Evolutionary conservation across 2,113 vertebrate genomes (phyloP).

Genomic region (Lamprotornis superbus): DNA sequence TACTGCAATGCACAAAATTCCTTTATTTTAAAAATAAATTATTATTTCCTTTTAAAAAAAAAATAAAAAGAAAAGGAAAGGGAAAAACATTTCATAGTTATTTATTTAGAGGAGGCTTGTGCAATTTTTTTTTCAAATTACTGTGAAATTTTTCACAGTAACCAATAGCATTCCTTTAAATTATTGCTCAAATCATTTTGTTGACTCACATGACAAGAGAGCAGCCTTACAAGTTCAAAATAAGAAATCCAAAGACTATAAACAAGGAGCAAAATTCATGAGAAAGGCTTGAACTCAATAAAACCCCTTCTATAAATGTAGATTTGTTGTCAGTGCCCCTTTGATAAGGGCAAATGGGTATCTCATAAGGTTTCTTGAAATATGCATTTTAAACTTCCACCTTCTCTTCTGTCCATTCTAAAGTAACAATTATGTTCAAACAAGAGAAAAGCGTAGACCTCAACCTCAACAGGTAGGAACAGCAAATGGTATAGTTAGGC

Average conservation of each 20-base stretch:
- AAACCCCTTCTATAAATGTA: background rate
- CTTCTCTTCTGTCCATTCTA: background rate
- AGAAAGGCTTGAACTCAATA: conserved; percentile 56
- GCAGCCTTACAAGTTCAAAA: conserved; percentile 15
- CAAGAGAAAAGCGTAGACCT: background rate
- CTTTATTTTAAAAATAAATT: background rate
- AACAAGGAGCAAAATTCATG: conserved; percentile 41
- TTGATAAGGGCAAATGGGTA: background rate
- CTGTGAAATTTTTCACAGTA: background rate
- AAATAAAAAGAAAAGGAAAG: background rate
- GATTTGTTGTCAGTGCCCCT: background rate
- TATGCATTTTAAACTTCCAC: background rate
- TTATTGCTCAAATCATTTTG: conserved; percentile 35
- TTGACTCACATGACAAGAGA: conserved; percentile 16
- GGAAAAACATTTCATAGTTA: fast-evolving
- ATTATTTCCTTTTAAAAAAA: background rate
- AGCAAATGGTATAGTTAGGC: background rate
- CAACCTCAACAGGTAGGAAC: background rate
- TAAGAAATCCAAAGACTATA: conserved; percentile 56
- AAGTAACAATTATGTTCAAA: background rate
- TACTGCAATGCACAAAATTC: background rate
- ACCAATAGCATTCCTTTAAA: conserved; percentile 41
- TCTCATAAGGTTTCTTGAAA: background rate
- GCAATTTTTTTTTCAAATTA: background rate
- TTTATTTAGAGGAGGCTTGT: background rate